phyloP scores from a whole-genome alignment of 2,113 vertebrate species.

The Colinus virginianus region DNA sequence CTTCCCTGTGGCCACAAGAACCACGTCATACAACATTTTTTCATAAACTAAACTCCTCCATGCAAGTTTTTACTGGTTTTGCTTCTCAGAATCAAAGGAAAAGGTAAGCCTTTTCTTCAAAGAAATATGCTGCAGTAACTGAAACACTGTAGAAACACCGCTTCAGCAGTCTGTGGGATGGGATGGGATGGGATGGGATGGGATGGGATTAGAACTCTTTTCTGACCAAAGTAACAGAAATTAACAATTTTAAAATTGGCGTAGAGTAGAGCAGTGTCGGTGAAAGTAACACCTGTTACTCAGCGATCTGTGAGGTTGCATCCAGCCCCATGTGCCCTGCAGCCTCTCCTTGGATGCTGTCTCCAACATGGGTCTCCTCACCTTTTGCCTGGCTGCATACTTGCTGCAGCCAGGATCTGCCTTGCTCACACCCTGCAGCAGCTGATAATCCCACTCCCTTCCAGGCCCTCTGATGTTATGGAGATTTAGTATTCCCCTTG shows the following conservation, averaged over 20 bases:
- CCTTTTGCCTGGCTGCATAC: not conserved
- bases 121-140: not conserved
- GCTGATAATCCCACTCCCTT: not conserved
- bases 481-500: not conserved
- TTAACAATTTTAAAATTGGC: not conserved
- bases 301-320: accelerated
- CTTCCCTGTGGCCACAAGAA: not conserved
- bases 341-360: not conserved
- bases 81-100: not conserved
- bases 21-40: not conserved
- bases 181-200: not conserved
- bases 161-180: not conserved
- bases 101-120: not conserved
- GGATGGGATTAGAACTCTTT: not conserved
- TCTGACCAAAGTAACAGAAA: not conserved
- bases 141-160: not conserved
- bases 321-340: not conserved
- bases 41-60: not conserved
- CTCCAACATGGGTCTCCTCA: not conserved
- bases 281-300: not conserved
- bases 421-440: not conserved
- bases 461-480: not conserved
- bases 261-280: not conserved
- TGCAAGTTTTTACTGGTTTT: not conserved
- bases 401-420: not conserved